These are phyloP conservation scores for Sebastes dallii DNA, from an alignment of 2,797 vertebrate species.

Conservation along the genomic window DNA sequence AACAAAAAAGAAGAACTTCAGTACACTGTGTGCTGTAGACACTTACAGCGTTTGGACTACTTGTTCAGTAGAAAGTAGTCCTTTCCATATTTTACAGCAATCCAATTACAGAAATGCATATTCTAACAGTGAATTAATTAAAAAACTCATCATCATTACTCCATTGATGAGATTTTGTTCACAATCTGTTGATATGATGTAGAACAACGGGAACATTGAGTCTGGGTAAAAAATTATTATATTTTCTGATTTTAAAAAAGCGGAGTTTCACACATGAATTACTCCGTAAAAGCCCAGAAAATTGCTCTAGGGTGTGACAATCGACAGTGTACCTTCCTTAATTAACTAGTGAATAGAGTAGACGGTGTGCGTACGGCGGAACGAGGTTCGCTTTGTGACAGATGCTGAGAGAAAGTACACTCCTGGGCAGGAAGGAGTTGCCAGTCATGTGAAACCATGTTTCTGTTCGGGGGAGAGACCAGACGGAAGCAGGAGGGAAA, in stretches of 20 bases:
- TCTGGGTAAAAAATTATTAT: not conserved
- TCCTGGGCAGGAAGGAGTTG: conserved; percentile 37
- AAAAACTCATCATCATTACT: not conserved
- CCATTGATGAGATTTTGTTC: not conserved
- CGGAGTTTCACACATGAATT: not conserved
- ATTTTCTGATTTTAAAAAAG: not conserved
- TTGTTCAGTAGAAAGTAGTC: not conserved
- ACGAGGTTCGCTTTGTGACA: conserved; percentile 46
- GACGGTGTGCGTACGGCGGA: conserved; percentile 38
- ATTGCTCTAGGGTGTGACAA: conserved; percentile 3
- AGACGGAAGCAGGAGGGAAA: conserved; percentile 15
- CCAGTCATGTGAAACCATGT: conserved; percentile 56
- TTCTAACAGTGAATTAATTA: not conserved
- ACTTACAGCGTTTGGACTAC: not conserved
- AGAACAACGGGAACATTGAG: not conserved
- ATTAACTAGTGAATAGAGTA: conserved; percentile 42
- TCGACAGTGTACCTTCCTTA: conserved; percentile 32
- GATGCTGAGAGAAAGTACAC: conserved; percentile 55
- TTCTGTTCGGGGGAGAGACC: conserved; percentile 33
- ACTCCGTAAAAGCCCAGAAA: conserved; percentile 1
- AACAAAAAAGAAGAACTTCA: no score
- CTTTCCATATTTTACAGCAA: not conserved
- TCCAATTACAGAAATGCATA: not conserved
- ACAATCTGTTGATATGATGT: not conserved
- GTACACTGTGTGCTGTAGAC: not conserved